phyloP scores from a whole-genome alignment of 2,888 invertebrate genomes.

The Dermolepida albohirtum region DNA sequence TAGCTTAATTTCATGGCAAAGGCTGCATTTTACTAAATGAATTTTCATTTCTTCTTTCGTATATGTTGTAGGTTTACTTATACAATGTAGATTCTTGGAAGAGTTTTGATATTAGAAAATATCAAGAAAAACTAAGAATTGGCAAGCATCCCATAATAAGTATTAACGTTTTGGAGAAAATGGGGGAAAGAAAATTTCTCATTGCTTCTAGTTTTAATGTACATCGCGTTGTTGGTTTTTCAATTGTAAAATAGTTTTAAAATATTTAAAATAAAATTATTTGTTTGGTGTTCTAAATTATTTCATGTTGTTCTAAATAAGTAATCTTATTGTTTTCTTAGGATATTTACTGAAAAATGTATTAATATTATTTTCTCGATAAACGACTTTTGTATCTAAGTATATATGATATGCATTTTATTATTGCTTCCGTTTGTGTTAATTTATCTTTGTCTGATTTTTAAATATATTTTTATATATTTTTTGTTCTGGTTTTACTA shows the following conservation, averaged over 20 bases:
- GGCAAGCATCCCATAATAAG: slow-evolving; percentile 61
- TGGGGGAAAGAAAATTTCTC: slow-evolving; percentile 58
- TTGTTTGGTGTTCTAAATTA: slow-evolving; percentile 1
- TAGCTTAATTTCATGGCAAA: no score
- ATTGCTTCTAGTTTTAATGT: slow-evolving; percentile 61
- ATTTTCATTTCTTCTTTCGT: background rate
- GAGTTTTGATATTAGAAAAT: slow-evolving; percentile 59
- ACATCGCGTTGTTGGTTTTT: slow-evolving; percentile 55
- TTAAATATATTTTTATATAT: no score
- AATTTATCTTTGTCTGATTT: no score
- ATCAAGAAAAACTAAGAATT: slow-evolving; percentile 58
- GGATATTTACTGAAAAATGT: background rate
- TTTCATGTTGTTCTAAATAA: background rate
- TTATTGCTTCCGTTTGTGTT: no score
- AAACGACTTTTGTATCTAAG: background rate
- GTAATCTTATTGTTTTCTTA: background rate
- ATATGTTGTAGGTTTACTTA: slow-evolving; percentile 58
- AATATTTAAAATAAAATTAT: background rate
- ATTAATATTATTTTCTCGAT: background rate
- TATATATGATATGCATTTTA: no score
- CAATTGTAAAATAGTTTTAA: slow-evolving; percentile 35
- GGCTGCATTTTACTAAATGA: background rate
- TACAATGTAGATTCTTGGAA: slow-evolving; percentile 63
- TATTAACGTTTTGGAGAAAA: slow-evolving; percentile 59
- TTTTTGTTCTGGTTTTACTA: no score